Conservation (phyloP, 2,888 invertebrate species). For the Flexamia atlantica region DNA sequence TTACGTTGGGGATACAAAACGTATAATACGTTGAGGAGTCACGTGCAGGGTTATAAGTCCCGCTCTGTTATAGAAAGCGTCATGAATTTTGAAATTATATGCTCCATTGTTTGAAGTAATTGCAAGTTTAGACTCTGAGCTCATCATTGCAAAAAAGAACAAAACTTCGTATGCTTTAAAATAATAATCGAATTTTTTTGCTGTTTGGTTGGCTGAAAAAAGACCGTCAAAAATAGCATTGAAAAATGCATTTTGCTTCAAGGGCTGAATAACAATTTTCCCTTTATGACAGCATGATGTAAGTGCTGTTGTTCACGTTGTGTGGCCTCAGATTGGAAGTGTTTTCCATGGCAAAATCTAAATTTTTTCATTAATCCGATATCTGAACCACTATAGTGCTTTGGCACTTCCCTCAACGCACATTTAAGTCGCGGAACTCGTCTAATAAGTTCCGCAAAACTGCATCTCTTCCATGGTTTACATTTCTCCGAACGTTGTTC, state of each 20-base stretch:
- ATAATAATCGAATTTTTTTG: background rate
- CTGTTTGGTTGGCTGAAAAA: background rate
- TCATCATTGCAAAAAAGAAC: background rate
- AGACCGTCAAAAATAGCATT: background rate
- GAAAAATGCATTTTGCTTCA: background rate
- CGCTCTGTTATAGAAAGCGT: constrained; percentile 21
- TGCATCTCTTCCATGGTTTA: background rate
- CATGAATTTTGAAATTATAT: constrained; percentile 41
- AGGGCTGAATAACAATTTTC: background rate
- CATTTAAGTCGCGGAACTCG: background rate
- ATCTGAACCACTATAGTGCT: background rate
- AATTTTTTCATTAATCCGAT: background rate
- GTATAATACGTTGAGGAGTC: background rate
- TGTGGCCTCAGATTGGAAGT: background rate
- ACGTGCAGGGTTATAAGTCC: background rate
- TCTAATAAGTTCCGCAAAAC: background rate
- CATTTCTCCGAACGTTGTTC: background rate
- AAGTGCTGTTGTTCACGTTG: background rate
- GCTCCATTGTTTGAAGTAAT: background rate
- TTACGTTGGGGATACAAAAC: no score
- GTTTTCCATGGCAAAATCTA: background rate
- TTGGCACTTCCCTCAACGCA: background rate
- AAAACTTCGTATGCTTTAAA: background rate
- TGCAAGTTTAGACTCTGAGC: constrained; percentile 6
- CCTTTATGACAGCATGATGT: background rate